Evolutionary conservation across 2,797 vertebrate genomes (phyloP).

Genomic region (Myotis planiceps): DNA sequence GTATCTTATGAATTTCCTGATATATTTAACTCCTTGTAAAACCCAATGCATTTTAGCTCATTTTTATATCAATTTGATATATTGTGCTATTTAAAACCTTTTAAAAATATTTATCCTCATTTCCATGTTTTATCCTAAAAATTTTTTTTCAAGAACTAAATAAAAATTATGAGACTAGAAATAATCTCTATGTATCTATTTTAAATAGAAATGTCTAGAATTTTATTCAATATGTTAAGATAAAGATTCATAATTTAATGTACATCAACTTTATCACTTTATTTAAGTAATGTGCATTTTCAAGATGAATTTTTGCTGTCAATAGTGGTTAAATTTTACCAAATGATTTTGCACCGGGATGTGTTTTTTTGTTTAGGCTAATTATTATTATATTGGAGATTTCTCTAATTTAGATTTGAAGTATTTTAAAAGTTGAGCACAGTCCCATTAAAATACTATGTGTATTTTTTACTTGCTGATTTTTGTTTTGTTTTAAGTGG

Average conservation of each 20-base stretch:
- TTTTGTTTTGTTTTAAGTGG: not conserved
- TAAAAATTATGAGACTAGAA: not conserved
- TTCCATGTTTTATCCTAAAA: not conserved
- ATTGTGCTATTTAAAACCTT: not conserved
- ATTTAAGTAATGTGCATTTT: constrained; percentile 1
- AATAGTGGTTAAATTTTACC: not conserved
- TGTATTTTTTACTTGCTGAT: not conserved
- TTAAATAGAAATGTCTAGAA: not conserved
- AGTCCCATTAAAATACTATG: not conserved
- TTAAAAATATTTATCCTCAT: constrained; percentile 10
- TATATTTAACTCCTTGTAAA: not conserved
- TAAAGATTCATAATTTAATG: not conserved
- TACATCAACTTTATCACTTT: not conserved
- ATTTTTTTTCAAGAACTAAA: not conserved
- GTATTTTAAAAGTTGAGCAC: not conserved
- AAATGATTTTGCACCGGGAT: not conserved
- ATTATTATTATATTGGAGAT: not conserved
- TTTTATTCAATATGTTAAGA: not conserved
- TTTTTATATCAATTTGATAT: constrained; percentile 26
- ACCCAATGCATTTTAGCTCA: constrained; percentile 18
- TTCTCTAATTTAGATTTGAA: constrained; percentile 21
- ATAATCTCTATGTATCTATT: not conserved
- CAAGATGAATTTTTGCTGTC: not conserved
- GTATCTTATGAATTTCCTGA: not conserved
- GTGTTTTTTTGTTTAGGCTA: not conserved